Percentiles rank a stretch among this genome's conserved stretches.
These are phyloP conservation scores for Agelas oroides DNA, from an alignment of 37 sponge, comb jelly and placozoan species.

Conservation along the genomic window DNA sequence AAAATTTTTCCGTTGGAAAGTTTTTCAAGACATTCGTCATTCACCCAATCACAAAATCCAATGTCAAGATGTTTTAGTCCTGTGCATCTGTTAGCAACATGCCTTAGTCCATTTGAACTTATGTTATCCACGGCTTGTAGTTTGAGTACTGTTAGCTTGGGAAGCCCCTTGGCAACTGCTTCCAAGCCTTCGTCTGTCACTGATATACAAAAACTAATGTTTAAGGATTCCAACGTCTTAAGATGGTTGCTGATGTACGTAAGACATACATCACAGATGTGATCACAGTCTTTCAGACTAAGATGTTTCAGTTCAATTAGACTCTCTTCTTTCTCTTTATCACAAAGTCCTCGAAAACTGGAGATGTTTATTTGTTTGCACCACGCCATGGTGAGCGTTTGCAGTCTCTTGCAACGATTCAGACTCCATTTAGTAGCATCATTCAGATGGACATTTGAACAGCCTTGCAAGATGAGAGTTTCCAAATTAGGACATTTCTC, in stretches of 20 bases:
- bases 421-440: no score
- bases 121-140: neutral
- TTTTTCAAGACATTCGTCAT: neutral
- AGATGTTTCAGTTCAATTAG: neutral
- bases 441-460: neutral
- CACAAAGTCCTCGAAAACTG: neutral
- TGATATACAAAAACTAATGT: conserved; percentile 7
- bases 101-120: neutral
- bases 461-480: neutral
- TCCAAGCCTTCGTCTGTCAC: neutral
- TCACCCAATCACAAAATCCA: neutral
- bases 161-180: conserved; percentile 1
- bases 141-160: neutral
- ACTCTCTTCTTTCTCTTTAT: neutral
- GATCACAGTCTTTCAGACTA: neutral
- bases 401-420: neutral
- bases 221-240: neutral
- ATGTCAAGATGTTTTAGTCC: neutral
- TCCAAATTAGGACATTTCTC: neutral
- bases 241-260: neutral
- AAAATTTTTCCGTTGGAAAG: neutral
- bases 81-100: neutral
- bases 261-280: neutral
- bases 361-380: neutral
- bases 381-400: neutral